phyloP scores from a whole-genome alignment of 2,797 vertebrate species.

The Anguilla marmorata region DNA sequence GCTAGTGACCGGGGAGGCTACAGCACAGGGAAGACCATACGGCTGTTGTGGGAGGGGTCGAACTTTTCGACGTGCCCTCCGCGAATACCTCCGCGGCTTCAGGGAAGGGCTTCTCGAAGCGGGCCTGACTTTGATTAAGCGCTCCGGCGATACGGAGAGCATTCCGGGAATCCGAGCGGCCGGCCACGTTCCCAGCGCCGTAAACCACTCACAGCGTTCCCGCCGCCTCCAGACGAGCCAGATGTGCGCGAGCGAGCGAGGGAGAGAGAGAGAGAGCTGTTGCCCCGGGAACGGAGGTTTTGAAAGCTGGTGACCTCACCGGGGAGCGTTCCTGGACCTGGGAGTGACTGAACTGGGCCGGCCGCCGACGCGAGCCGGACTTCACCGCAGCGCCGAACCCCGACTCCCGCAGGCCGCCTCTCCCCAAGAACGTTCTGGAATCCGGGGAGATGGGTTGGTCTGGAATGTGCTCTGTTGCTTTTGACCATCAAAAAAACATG shows the following conservation, averaged over 20 bases:
- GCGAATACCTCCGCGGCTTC: neutral
- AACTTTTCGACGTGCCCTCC: neutral
- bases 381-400: neutral
- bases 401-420: neutral
- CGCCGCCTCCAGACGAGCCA: neutral
- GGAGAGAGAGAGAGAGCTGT: neutral
- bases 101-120: neutral
- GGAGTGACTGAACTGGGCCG: neutral
- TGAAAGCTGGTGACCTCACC: neutral
- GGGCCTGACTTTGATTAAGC: neutral
- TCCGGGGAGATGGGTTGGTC: neutral
- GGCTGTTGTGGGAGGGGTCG: neutral
- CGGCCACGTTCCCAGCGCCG: neutral
- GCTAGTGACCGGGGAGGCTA: neutral
- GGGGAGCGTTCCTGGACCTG: neutral
- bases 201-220: neutral
- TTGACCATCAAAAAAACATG: neutral
- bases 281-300: neutral
- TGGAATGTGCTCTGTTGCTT: neutral
- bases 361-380: neutral
- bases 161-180: neutral
- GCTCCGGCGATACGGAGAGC: neutral
- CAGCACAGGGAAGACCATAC: neutral
- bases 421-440: neutral
- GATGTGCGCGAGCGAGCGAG: neutral